Conservation (phyloP, 2,113 vertebrate species). For the Pseudois nayaur region DNA sequence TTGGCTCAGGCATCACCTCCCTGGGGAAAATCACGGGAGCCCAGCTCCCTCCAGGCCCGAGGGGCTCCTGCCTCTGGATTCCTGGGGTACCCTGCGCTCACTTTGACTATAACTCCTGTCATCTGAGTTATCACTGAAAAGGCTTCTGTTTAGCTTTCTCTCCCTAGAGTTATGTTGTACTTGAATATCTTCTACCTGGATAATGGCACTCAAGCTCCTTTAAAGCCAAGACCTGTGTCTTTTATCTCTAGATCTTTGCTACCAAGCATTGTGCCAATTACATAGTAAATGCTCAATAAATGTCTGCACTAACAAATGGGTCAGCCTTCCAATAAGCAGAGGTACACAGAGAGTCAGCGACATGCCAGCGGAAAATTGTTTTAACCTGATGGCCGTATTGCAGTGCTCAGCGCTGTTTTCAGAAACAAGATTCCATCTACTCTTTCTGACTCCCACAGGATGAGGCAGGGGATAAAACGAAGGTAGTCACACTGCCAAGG, state of each 20-base stretch:
- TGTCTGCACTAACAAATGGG: background rate
- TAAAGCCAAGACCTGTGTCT: background rate
- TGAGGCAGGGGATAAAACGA: background rate
- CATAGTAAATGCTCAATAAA: background rate
- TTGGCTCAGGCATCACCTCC: background rate
- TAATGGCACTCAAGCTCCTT: background rate
- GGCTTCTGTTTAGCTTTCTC: background rate
- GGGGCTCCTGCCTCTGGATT: background rate
- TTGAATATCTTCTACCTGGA: background rate
- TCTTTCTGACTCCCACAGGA: background rate
- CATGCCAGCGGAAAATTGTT: background rate
- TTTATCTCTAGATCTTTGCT: background rate
- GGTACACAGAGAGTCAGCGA: background rate
- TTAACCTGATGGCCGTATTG: background rate
- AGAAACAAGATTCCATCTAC: background rate
- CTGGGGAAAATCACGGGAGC: background rate
- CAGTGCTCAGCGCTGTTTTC: background rate
- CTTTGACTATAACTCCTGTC: rapidly evolving
- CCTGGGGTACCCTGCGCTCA: background rate
- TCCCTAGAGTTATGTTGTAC: background rate
- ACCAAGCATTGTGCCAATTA: too few relatives aligned
- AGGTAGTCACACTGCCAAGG: background rate
- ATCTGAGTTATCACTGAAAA: background rate
- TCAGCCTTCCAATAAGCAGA: background rate
- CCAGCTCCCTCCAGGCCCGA: background rate